Evolutionary conservation across 2,113 vertebrate genomes (phyloP), one percentile per base, ranked within the genome.

Genomic region (Ifrita kowaldi): DNA sequence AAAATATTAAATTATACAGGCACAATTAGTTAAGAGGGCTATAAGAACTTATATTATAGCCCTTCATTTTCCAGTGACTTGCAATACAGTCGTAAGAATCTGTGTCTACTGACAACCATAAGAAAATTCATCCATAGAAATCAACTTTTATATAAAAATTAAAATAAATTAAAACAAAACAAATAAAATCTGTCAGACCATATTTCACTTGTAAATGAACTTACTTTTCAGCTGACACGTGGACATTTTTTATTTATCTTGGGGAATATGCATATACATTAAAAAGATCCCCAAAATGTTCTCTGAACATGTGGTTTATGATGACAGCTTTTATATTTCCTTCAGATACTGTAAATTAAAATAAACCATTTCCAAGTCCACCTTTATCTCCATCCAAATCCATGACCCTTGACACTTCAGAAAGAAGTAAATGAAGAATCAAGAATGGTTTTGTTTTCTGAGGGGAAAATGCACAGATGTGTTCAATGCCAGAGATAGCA

Each of bases 1-100:
- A 96, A 96, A 96, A 88, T 97, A 97, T 65, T 89, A 96, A 94
- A 93, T 95, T 93, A 95, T 49, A 82, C 63, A 97, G 96, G 95
- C 96, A 97, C 97, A 70, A 75, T 87, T 92, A 95, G 55, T 91
- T 90, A 82, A 76, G 24, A 78, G 85, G 59, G 77, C 75, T 96
- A 73, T 65, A 84, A 77, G 16, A 88, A 84, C 42, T 83, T 65
- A 74, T 50, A 65, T 68, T 75, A 86, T 35, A 95, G 83, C 92
- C 90, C 84, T 75, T 83, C 82, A 71, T 84, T 83, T 97, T 96
- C 91, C 73, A 93, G 79, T 91, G 86, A 95, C 92, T 87, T 86
- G 50, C 81, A 91, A 73, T 82, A 93, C 39, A 46, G 92, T 95
- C 69, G 47, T 69, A 95, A 95, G 62, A 82, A 68, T 94, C 87